Base-by-base conservation (phyloP, 2,888 invertebrate species). In the Xanthorhoe designata region DNA sequence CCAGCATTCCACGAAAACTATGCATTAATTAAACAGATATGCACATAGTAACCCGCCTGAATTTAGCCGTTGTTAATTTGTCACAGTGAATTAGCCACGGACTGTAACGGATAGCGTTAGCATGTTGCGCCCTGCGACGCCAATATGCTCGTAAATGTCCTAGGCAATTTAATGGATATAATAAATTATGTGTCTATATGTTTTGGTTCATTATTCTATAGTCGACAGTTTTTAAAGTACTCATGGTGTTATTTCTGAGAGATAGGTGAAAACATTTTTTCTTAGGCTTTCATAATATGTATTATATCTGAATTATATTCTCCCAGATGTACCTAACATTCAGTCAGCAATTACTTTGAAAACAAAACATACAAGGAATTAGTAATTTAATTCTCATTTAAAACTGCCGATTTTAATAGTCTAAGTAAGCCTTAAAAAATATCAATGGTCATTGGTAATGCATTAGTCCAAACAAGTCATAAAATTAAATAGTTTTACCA, bases 61-160 rank as follows among this genome's bases (percentile, higher is more conserved):
- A 91, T 92, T 91, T 89, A 90, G 88, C 85, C 84, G 87, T 87
- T 90, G 91, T 91, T 93, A 92, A 92, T 93, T 92, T 92, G 92
- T 92, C 92, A 92, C 91, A 87, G 90, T 91, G 92, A 92, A 92
- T 93, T 92, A 92, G 92, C 91, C 86, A 87, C 85, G 88, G 88
- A 81, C 84, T 85, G 88, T 91, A 91, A 91, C 87, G 88, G 90
- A 92, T 92, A 88, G 92, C 87, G 83, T 83, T 90, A 86, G 90
- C 91, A 90, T 90, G 91, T 91, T 90, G 92, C 92, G 90, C 92
- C 90, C 91, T 86, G 83, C 80, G 81, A 83, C 88, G 88, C 91
- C 91, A 91, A 92, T 93, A 91, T 87, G 89, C 87, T 90, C 91
- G 89, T 92, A 89, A 91, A 88, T 79, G 90, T 82, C 80, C 75